Base-by-base conservation (phyloP, 2,113 vertebrate species). In the Melanotaenia duboulayi region DNA sequence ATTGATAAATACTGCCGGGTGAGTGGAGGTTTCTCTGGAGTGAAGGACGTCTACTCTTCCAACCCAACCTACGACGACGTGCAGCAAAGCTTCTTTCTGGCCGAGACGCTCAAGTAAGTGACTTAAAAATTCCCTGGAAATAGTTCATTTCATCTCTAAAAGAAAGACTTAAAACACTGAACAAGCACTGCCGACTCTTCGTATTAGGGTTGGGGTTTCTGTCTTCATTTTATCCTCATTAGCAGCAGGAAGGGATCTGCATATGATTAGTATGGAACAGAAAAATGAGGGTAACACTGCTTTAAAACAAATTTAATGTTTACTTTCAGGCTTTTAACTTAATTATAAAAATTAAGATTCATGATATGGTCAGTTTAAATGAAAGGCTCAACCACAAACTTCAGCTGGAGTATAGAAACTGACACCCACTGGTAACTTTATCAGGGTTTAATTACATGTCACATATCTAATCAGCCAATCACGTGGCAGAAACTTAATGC, bases 81-180 rank as follows among this genome's bases (percentile, higher is more conserved):
- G 46, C 98, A 99, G 91, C 98, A 99, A 91, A 99, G 98, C 89
- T 99, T 99, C 94, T 99, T 99, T 89, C 95, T 99, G 72, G 97
- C 98, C 20, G 98, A 99, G 90, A 99, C 98, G 11, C 95, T 99
- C 71, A 99, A 99, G 98, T 99, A 95, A 96, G 96, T 7, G 0
- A 7, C 39, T 28, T 2, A 8, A 55, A 1, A 24, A 19, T 19
- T 12, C 17, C 52, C 24, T 8, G 3, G 28, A 55, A 28, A 28
- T 28, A 28, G 28, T 28, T 28, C 3, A 28, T 28, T 28, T 28
- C 28, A 28, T 28, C 28, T 28, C 3, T 28, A 28, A 28, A 28
- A 40, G 10, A 40, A 11, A 40, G 39, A 11, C 39, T 40, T 12
- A 3, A 37, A 40, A 40, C 39, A 40, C 39, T 1, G 39, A 40